Base-by-base conservation (phyloP, 2,797 vertebrate genomes). In the Chromobotia macracanthus region DNA sequence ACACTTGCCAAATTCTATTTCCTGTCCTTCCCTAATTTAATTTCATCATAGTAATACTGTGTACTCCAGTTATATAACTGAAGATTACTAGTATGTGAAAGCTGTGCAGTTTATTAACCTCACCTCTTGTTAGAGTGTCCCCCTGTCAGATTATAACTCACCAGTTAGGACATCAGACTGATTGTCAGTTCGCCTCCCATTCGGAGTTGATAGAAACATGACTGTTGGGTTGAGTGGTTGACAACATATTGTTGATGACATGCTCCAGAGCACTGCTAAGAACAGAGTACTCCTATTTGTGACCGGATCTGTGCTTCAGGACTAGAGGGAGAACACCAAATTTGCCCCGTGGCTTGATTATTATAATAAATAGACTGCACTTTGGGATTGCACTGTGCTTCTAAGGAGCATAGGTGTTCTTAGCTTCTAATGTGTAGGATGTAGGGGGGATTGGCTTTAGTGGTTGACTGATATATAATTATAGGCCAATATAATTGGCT, bases 371-470 rank as follows among this genome's bases (percentile, higher is more conserved):
- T 23, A 41, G 74, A 80, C 84, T 80, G 7, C 51, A 31, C 16
- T 67, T 53, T 53, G 25, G 38, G 55, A 82, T 46, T 21, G 55
- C 23, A 53, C 16, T 58, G 25, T 19, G 58, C 18, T 72, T 55
- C 70, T 48, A 82, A 77, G 79, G 38, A 48, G 76, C 46, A 76
- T 64, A 31, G 69, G 51, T 41, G 35, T 85, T 66, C 50, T 80
- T 71, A 31, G 58, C 55, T 55, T 65, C 28, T 65, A 85, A 81
- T 41, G 75, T 80, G 84, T 77, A 81, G 79, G 81, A 77, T 82
- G 65, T 77, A 31, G 16, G 10, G 38, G 64, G 58, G 44, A 41
- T 48, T 8, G 35, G 35, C 35, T 38, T 38, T 28, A 28, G 35
- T 7, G 35, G 35, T 38, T 7, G 35, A 31, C 31, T 31, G 5